phyloP scores from a whole-genome alignment of 2,797 vertebrate genomes.

The Tapera naevia region DNA sequence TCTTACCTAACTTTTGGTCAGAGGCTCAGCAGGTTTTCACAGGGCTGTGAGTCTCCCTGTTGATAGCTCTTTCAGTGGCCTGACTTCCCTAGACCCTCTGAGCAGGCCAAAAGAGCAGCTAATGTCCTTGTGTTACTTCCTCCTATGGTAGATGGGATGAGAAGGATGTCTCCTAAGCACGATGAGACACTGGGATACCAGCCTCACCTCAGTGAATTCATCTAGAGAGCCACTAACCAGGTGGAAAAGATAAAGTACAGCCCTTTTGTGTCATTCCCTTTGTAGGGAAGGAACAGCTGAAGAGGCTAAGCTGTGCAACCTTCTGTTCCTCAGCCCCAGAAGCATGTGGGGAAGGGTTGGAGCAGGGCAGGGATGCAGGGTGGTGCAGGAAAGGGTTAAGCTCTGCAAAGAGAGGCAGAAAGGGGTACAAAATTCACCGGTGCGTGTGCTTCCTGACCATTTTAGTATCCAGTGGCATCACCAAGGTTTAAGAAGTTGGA shows the following conservation, averaged over 20 bases:
- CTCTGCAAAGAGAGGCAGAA: not conserved
- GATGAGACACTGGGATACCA: accelerated
- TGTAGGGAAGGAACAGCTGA: not conserved
- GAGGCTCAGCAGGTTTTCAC: not conserved
- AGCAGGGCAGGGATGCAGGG: too few species aligned
- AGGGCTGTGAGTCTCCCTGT: not conserved
- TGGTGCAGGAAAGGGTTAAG: not conserved
- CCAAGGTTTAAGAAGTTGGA: not conserved
- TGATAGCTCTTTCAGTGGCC: not conserved
- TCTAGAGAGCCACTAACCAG: not conserved
- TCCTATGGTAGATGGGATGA: not conserved
- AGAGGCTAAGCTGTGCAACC: not conserved
- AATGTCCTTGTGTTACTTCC: not conserved
- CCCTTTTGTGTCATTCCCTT: not conserved
- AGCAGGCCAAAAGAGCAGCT: not conserved
- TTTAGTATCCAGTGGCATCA: not conserved
- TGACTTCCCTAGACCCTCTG: not conserved
- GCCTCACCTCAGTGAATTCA: not conserved
- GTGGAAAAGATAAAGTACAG: not conserved
- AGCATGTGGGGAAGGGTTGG: accelerated
- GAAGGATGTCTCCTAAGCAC: not conserved
- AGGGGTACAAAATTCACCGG: not conserved
- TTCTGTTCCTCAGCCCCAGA: accelerated
- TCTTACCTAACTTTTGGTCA: not conserved
- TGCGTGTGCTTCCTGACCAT: not conserved